phyloP scores from a whole-genome alignment of 2,797 vertebrate species.

The Pseudocheirus occidentalis region DNA sequence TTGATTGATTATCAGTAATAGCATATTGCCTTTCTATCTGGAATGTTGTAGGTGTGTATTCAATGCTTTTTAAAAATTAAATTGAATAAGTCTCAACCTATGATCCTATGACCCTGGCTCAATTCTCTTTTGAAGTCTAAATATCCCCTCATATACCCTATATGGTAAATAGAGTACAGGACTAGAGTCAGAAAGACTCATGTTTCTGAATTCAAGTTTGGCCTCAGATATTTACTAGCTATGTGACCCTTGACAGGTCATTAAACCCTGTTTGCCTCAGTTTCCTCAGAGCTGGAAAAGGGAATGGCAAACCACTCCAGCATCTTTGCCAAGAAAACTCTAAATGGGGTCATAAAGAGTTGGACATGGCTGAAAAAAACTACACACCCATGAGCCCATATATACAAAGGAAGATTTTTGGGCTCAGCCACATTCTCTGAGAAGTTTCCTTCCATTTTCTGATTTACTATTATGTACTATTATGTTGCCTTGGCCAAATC shows the following conservation, averaged over 20 bases:
- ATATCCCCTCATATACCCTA: neutral
- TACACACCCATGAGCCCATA: neutral
- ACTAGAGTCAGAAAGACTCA: too few relatives aligned
- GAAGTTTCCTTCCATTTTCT: neutral
- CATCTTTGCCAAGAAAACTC: too few relatives aligned
- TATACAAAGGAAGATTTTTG: neutral
- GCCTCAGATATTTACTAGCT: neutral
- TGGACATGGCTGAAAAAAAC: too few relatives aligned
- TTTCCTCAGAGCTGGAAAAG: too few relatives aligned
- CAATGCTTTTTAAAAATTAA: neutral
- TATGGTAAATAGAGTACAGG: neutral
- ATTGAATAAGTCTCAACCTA: neutral
- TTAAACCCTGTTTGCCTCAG: too few relatives aligned
- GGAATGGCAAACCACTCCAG: neutral
- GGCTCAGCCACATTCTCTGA: neutral
- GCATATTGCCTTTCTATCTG: neutral
- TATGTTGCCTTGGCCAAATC: neutral
- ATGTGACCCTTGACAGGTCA: too few relatives aligned
- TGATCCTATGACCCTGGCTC: neutral
- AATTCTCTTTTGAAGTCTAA: neutral
- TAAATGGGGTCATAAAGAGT: too few relatives aligned
- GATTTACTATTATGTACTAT: neutral
- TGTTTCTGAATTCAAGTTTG: neutral
- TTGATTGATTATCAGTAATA: neutral
- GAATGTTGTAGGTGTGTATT: neutral